Percentiles rank a stretch among this genome's conserved stretches.
phyloP scores from a whole-genome alignment of 2,113 vertebrate genomes.

The Scortum barcoo region DNA sequence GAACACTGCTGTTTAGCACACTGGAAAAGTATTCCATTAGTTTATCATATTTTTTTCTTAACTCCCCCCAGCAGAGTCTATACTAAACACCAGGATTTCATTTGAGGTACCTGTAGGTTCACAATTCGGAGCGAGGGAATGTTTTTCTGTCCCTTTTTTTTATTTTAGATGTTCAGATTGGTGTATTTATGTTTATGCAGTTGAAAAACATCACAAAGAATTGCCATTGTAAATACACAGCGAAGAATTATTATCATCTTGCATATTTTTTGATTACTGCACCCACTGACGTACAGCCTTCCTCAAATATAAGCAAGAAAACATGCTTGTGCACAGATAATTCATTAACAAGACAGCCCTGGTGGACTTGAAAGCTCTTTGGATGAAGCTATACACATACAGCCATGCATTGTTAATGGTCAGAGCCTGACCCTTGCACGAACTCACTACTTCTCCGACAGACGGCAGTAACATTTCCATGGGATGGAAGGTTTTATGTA shows the following conservation, averaged over 20 bases:
- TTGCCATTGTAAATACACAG: background rate
- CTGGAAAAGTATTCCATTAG: background rate
- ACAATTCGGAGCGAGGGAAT: background rate
- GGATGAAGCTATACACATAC: slow-evolving; percentile 19
- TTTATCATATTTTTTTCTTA: background rate
- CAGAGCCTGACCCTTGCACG: slow-evolving; percentile 42
- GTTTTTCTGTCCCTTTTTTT: slow-evolving; percentile 4
- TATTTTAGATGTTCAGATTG: background rate
- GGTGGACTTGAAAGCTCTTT: slow-evolving; percentile 19
- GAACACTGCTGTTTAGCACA: background rate
- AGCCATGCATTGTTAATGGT: slow-evolving; percentile 63
- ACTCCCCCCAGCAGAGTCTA: background rate
- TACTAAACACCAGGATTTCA: background rate
- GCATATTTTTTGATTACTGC: slow-evolving; percentile 1
- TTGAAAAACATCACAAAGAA: background rate
- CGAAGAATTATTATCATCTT: background rate
- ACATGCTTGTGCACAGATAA: slow-evolving; percentile 12
- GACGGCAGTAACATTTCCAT: slow-evolving; percentile 11
- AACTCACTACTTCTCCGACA: slow-evolving; percentile 51
- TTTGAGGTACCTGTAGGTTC: background rate
- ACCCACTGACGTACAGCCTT: background rate
- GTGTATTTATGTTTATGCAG: background rate
- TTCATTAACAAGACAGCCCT: slow-evolving; percentile 20
- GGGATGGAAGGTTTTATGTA: background rate
- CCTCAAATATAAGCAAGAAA: slow-evolving; percentile 15